A percentile compares a stretch with the other conserved stretches of the same genome.
Evolutionary conservation across 2,113 vertebrate species (phyloP).

Genomic region (Oxygymnocypris stewartii): DNA sequence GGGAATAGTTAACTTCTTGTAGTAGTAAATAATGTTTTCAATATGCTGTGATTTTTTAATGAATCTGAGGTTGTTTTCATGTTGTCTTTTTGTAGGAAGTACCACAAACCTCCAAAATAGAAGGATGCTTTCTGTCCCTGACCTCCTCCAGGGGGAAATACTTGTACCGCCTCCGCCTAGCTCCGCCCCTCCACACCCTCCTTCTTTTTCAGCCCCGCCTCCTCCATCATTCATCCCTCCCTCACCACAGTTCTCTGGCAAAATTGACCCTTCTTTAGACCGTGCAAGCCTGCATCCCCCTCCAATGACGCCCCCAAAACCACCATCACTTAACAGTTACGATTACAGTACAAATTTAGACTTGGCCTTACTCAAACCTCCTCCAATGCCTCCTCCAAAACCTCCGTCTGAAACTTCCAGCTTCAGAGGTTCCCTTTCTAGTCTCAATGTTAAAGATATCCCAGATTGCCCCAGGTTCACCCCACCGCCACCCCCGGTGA

Average conservation of each 20-base stretch:
- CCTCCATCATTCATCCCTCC: slow-evolving; percentile 66
- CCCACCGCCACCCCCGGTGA: slow-evolving; percentile 69
- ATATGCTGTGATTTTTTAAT: slow-evolving; percentile 26
- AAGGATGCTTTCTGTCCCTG: slow-evolving; percentile 66
- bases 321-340: slow-evolving; percentile 49
- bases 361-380: slow-evolving; percentile 65
- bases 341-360: slow-evolving; percentile 52
- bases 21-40: slow-evolving; percentile 54
- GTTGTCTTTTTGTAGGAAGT: slow-evolving; percentile 67
- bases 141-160: slow-evolving; percentile 72
- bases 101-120: slow-evolving; percentile 72
- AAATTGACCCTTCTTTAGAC: slow-evolving; percentile 51
- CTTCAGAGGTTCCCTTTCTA: slow-evolving; percentile 69
- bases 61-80: neutral
- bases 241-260: slow-evolving; percentile 56
- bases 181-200: slow-evolving; percentile 76
- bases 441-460: slow-evolving; percentile 53
- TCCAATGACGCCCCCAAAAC: slow-evolving; percentile 64
- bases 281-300: slow-evolving; percentile 65
- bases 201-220: slow-evolving; percentile 67
- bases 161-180: slow-evolving; percentile 78
- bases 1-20: neutral
- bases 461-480: slow-evolving; percentile 62
- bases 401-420: slow-evolving; percentile 63
- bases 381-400: slow-evolving; percentile 70